Percentiles rank a stretch among this genome's conserved stretches.
Conservation (phyloP, 2,113 vertebrate species). For the Sebastes schlegelii region DNA sequence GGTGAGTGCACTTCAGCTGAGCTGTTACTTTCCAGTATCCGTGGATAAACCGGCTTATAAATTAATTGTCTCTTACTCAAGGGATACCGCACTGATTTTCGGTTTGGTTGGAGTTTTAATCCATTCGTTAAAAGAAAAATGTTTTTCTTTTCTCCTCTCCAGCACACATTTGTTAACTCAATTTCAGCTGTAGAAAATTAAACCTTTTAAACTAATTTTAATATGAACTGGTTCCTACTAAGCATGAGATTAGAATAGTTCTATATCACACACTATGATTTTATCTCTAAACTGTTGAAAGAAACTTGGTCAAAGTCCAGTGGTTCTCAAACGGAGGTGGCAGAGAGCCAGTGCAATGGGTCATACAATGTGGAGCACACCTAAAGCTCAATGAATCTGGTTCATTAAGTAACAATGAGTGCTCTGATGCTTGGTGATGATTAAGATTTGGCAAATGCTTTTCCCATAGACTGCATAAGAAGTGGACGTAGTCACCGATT, state of each 20-base stretch:
- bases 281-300: neutral
- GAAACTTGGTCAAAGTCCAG: neutral
- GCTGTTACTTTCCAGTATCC: constrained; percentile 29
- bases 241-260: neutral
- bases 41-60: constrained; percentile 31
- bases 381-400: neutral
- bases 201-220: neutral
- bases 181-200: neutral
- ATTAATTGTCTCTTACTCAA: constrained; percentile 27
- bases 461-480: neutral
- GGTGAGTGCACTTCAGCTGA: constrained; percentile 21
- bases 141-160: neutral
- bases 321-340: neutral
- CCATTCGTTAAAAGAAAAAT: neutral
- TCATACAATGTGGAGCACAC: neutral
- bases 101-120: constrained; percentile 26
- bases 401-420: neutral
- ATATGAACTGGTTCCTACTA: neutral
- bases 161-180: neutral
- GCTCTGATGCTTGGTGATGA: neutral
- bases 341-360: neutral
- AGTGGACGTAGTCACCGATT: too few relatives aligned
- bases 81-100: constrained; percentile 2
- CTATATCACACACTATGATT: neutral
- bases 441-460: neutral